These are phyloP conservation scores for Esox masquinongy DNA, from an alignment of 2,797 vertebrate species.

Conservation along the genomic window DNA sequence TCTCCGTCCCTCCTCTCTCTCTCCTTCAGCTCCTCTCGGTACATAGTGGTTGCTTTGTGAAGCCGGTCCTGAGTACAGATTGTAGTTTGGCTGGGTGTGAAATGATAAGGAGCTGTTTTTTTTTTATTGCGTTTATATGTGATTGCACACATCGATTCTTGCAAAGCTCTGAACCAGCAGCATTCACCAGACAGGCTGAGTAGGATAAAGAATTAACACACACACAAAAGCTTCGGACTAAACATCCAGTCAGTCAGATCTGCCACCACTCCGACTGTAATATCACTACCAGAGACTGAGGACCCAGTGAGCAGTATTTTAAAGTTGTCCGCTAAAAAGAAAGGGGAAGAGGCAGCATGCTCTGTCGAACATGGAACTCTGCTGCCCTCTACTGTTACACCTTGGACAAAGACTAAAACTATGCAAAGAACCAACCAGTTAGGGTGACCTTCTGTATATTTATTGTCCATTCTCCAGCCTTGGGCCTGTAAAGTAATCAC, in stretches of 20 bases:
- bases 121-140: neutral
- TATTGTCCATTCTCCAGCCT: too few relatives aligned
- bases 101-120: neutral
- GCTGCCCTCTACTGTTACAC: neutral
- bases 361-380: neutral
- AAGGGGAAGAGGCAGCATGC: neutral
- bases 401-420: neutral
- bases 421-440: too few relatives aligned
- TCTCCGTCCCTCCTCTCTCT: neutral
- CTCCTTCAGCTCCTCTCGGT: conserved; percentile 21
- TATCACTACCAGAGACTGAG: neutral
- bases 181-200: too few relatives aligned
- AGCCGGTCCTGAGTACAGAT: conserved; percentile 9
- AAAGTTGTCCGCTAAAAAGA: too few relatives aligned
- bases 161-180: too few relatives aligned
- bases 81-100: neutral
- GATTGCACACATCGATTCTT: too few relatives aligned
- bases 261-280: neutral
- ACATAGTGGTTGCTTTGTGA: conserved; percentile 22
- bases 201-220: too few relatives aligned
- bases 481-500: too few relatives aligned
- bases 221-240: too few relatives aligned
- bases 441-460: too few relatives aligned
- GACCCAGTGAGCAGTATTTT: neutral
- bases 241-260: too few relatives aligned